Evolutionary conservation across 2,113 vertebrate genomes (phyloP).

Genomic region (Sturnus vulgaris): DNA sequence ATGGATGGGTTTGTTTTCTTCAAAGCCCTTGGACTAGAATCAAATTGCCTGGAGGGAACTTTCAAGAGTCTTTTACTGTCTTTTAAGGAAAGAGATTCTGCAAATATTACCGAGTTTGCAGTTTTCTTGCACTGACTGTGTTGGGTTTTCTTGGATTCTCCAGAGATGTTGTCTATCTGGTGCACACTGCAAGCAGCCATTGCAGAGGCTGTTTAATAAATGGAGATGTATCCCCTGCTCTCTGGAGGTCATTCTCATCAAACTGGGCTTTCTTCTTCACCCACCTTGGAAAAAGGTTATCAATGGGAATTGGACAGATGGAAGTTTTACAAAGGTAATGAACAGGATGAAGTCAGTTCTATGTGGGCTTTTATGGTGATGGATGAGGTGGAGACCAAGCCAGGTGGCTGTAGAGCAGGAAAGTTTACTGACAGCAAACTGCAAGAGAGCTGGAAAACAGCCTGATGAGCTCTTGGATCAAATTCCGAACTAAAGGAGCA

Average conservation of each 20-base stretch:
- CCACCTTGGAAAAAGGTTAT: not conserved
- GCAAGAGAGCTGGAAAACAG: not conserved
- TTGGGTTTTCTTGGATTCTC: not conserved
- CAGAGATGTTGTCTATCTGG: not conserved
- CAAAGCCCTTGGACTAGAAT: not conserved
- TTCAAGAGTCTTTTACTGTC: not conserved
- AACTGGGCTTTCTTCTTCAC: not conserved
- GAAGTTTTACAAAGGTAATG: not conserved
- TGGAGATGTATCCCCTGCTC: not conserved
- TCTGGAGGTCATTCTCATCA: not conserved
- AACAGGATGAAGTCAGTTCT: not conserved
- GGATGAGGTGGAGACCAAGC: not conserved
- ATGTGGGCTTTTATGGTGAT: not conserved
- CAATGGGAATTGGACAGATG: not conserved
- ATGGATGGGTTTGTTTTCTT: not conserved
- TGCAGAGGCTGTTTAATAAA: not conserved
- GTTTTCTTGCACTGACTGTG: not conserved
- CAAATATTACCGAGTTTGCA: not conserved
- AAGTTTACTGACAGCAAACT: not conserved
- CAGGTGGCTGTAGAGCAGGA: not conserved
- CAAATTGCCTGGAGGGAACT: slow-evolving; percentile 12
- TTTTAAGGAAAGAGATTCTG: not conserved
- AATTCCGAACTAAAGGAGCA: not conserved
- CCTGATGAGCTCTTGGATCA: not conserved
- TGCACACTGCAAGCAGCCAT: not conserved